Conservation (phyloP, 2,888 invertebrate genomes). For the Idaea aversata region DNA sequence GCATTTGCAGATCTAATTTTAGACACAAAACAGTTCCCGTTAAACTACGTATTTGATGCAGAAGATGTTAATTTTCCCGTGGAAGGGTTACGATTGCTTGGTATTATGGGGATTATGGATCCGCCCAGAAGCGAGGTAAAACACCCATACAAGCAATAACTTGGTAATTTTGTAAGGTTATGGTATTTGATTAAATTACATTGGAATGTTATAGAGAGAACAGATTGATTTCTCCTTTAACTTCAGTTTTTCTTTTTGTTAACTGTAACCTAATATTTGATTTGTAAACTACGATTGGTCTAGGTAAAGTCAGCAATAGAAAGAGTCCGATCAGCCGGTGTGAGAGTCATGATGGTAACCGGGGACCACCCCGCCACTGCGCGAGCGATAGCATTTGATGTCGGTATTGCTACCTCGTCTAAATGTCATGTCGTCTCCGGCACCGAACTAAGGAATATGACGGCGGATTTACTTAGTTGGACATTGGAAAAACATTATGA, state of each 20-base stretch:
- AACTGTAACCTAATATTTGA: too few species aligned
- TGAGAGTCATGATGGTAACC: slow-evolving; percentile 89
- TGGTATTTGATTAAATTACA: too few species aligned
- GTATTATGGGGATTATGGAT: slow-evolving; percentile 98
- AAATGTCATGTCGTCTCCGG: slow-evolving; percentile 80
- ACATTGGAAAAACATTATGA: slow-evolving; percentile 66
- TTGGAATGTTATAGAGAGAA: too few species aligned
- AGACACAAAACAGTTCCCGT: slow-evolving; percentile 91
- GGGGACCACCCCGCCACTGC: slow-evolving; percentile 92
- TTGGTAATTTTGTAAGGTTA: too few species aligned
- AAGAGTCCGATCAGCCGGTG: slow-evolving; percentile 87
- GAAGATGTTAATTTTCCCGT: slow-evolving; percentile 94
- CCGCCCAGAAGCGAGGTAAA: slow-evolving; percentile 84
- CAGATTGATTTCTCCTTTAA: too few species aligned
- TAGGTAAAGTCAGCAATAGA: slow-evolving; percentile 78
- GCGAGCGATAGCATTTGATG: slow-evolving; percentile 86
- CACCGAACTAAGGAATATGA: slow-evolving; percentile 79
- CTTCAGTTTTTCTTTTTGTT: too few species aligned
- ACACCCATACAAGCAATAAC: slow-evolving; percentile 1
- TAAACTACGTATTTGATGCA: slow-evolving; percentile 91
- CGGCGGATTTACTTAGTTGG: slow-evolving; percentile 75
- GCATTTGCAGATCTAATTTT: slow-evolving; percentile 94
- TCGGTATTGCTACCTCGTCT: slow-evolving; percentile 84
- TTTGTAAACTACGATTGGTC: too few species aligned
- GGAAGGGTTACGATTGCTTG: slow-evolving; percentile 92